Conservation (phyloP, 2,113 vertebrate genomes). For the Sciurus niger region DNA sequence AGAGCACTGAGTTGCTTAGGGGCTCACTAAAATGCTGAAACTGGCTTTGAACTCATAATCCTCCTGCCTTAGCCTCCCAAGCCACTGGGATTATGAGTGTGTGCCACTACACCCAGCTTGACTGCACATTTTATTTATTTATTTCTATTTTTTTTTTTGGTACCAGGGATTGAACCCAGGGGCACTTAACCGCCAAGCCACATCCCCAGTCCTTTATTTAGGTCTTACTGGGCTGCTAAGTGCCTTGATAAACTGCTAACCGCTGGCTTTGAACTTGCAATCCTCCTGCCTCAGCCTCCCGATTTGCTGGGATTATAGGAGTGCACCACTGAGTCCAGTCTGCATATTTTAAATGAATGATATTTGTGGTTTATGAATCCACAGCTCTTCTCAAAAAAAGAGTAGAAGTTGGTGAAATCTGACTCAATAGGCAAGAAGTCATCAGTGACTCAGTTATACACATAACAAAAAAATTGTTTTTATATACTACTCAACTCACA, state of each 20-base stretch:
- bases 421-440: background rate
- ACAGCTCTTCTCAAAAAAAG: background rate
- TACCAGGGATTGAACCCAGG: background rate
- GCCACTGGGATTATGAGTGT: background rate
- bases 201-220: background rate
- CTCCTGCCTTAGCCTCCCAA: background rate
- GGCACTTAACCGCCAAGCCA: background rate
- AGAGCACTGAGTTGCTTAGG: background rate
- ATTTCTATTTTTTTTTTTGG: too few species aligned
- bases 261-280: background rate
- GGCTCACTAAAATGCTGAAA: background rate
- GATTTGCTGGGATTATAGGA: background rate
- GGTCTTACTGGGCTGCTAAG: background rate
- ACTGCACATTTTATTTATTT: background rate
- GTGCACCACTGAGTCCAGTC: background rate
- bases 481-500: slow-evolving; percentile 24
- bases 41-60: background rate
- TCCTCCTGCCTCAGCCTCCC: background rate
- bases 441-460: background rate
- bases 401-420: background rate
- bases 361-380: background rate
- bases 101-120: too few species aligned
- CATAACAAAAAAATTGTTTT: background rate
- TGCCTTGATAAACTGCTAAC: background rate
- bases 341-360: slow-evolving; percentile 3